These are phyloP conservation scores for Thamnaconus septentrionalis DNA, from an alignment of 2,113 vertebrate genomes.

Conservation along the genomic window DNA sequence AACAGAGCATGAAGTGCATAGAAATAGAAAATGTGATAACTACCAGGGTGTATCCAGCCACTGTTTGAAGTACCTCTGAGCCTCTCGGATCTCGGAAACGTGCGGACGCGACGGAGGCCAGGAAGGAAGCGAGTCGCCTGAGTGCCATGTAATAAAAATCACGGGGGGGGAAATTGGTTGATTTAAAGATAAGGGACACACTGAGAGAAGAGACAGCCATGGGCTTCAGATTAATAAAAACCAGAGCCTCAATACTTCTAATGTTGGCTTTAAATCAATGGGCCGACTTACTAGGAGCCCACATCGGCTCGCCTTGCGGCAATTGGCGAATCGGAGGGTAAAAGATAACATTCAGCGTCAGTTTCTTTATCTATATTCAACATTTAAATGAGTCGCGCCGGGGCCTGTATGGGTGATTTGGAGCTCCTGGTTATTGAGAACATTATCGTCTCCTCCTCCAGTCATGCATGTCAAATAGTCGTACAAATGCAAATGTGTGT, in stretches of 20 bases:
- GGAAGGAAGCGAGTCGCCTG: constrained; percentile 34
- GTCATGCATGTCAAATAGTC: constrained; percentile 14
- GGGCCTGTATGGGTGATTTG: not conserved
- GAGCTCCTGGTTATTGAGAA: constrained; percentile 21
- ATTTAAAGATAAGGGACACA: constrained; percentile 52
- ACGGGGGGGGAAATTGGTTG: constrained; percentile 49
- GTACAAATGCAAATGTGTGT: constrained; percentile 31
- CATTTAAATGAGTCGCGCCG: constrained; percentile 10
- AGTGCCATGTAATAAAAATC: constrained; percentile 39
- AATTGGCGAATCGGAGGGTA: constrained; percentile 7
- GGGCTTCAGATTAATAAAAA: constrained; percentile 33
- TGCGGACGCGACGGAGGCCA: constrained; percentile 24
- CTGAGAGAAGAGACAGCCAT: constrained; percentile 16
- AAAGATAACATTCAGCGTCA: constrained; percentile 3
- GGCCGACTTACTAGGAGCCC: constrained; percentile 39
- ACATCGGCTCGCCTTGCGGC: constrained; percentile 20
- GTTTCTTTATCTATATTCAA: constrained; percentile 28
- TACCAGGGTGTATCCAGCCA: constrained; percentile 58
- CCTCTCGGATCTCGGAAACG: constrained; percentile 49
- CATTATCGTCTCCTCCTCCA: constrained; percentile 17
- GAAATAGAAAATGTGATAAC: constrained; percentile 73
- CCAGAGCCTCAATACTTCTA: constrained; percentile 36
- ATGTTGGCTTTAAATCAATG: constrained; percentile 41
- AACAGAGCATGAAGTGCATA: constrained; percentile 71
- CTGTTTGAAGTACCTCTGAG: constrained; percentile 69